Evolutionary conservation across 1,140 invertebrate species (phyloP).

Genomic region (Cydia pomonella): DNA sequence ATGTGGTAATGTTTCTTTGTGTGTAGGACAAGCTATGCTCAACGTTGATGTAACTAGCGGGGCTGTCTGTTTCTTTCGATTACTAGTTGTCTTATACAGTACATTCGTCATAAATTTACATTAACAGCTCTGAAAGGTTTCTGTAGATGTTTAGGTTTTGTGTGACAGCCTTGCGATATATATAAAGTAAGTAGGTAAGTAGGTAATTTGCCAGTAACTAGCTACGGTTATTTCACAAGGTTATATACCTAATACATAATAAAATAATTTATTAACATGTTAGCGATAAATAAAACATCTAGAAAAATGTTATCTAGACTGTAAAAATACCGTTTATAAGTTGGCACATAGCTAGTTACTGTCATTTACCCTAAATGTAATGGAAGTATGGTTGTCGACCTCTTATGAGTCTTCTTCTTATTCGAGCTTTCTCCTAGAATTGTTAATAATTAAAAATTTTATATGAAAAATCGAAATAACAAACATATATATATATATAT

Average conservation of each 20-base stretch:
- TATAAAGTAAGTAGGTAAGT: conserved; percentile 28
- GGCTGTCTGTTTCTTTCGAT: not conserved
- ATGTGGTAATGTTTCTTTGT: not conserved
- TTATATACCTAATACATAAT: not conserved
- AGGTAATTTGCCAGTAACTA: conserved; percentile 2
- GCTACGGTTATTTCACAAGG: not conserved
- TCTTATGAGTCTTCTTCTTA: conserved; percentile 72
- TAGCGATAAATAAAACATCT: no score
- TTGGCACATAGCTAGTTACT: not conserved
- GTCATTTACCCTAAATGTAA: conserved; percentile 17
- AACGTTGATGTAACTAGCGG: conserved; percentile 54
- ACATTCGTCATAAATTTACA: not conserved
- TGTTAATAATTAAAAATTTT: conserved; percentile 51
- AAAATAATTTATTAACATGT: no score
- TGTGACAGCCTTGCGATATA: conserved; percentile 26
- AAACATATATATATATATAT: conserved; percentile 1
- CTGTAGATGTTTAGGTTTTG: not conserved
- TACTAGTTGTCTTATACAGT: not conserved
- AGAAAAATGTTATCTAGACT: no score
- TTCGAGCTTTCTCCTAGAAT: conserved; percentile 77
- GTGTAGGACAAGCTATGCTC: conserved; percentile 55
- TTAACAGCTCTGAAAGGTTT: not conserved
- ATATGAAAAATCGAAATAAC: conserved; percentile 44
- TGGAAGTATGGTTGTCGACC: conserved; percentile 68
- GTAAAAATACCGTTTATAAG: no score